These are phyloP conservation scores for Drosophila mettleri DNA, from an alignment of 2,888 invertebrate genomes.

Conservation along the genomic window DNA sequence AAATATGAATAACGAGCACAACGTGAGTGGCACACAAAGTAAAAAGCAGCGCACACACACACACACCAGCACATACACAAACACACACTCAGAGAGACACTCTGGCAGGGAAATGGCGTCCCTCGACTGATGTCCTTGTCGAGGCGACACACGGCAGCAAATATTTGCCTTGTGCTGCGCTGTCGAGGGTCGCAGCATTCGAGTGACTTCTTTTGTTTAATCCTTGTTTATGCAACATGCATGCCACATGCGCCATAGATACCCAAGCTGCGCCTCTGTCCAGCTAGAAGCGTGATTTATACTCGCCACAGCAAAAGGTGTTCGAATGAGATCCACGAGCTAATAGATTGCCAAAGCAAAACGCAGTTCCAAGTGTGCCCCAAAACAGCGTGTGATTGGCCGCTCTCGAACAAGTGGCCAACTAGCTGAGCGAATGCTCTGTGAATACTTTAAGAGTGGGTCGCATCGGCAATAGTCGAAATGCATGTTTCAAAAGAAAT, in stretches of 20 bases:
- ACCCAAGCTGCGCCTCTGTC: constrained; percentile 39
- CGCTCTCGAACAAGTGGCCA: no score
- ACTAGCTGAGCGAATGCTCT: background rate
- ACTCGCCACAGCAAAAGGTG: constrained; percentile 18
- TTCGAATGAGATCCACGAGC: constrained; percentile 22
- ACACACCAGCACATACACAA: constrained; percentile 17
- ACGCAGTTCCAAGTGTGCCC: background rate
- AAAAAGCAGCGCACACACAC: constrained; percentile 41
- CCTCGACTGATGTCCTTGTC: constrained; percentile 40
- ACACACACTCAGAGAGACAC: constrained; percentile 5
- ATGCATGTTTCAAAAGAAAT: no score
- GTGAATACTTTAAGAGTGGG: background rate
- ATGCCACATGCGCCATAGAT: constrained; percentile 60
- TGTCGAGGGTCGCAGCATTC: constrained; percentile 8
- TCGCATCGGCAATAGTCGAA: no score
- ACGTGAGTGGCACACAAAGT: constrained; percentile 81
- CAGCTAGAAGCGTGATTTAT: constrained; percentile 50
- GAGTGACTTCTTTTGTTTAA: constrained; percentile 68
- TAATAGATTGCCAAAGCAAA: constrained; percentile 27
- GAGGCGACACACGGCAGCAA: constrained; percentile 64
- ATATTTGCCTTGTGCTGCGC: constrained; percentile 59
- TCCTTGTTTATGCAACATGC: constrained; percentile 78
- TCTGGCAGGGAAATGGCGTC: constrained; percentile 64
- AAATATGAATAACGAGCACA: constrained; percentile 81
- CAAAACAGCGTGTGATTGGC: constrained; percentile 2